Evolutionary conservation across 2,113 vertebrate genomes (phyloP), one percentile per base, ranked within the genome.

Genomic region (Corynorhinus townsendii): DNA sequence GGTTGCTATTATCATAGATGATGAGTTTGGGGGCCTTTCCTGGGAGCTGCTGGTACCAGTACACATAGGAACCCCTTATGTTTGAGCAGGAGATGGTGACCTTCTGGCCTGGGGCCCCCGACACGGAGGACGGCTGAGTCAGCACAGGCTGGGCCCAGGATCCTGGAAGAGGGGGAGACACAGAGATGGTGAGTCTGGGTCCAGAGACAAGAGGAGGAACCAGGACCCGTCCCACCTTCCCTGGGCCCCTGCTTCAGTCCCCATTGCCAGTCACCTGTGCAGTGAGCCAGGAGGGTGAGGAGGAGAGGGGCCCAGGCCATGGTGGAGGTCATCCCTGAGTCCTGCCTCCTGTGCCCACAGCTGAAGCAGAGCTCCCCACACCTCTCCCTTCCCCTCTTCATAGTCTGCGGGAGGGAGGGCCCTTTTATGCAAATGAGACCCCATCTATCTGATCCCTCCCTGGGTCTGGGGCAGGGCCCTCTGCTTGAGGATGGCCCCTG

Each of bases 391-490:
- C 6, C 17, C 17, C 26, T 85, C 30, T 90, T 79, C 10, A 79
- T 71, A 35, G 20, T 54, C 17, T 64, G 9, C 30, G 17, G 35
- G 7, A 40, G 43, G 81, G 75, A 9, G 28, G 79, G 6, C 0
- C 16, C 49, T 0, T 3, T 3, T 17, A 85, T 89, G 90, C 72
- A 93, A 95, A 89, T 89, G 2, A 16, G 62, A 11, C 52, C 52
- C 16, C 17, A 16, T 19, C 0, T 26, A 10, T 47, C 15, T 82
- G 33, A 47, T 0, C 11, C 7, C 22, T 49, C 47, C 0, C 11
- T 54, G 66, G 17, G 11, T 5, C 33, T 7, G 12, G 24, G 2
- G 35, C 22, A 52, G 2, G 0, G 3, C 1, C 4, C 30, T 11
- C 24, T 47, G 49, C 17, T 35, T 62, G 24, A 72, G 2, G 38